Evolutionary conservation across 2,888 invertebrate genomes (phyloP), one percentile per base, ranked within the genome.

Genomic region (Folsomia manolachei): DNA sequence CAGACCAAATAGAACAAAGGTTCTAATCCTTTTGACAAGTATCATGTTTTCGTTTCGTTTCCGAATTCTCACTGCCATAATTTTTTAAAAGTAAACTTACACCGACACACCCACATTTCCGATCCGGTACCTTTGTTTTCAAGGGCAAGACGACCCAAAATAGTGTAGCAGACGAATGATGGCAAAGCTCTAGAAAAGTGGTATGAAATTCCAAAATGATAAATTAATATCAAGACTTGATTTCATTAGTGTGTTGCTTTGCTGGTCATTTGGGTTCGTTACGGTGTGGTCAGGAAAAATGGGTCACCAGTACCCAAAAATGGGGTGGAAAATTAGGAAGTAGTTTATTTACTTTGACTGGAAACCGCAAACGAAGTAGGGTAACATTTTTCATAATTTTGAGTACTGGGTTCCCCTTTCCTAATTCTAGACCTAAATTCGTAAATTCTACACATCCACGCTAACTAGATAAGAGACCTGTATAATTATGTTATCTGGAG

Each of bases 21-120:
- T 39, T 4, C 4, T 39, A 39, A 39, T 14, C 39, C 14, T 9
- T 39, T 14, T 14, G 39, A 14, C 39, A 7, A 56, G 56, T 21
- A 14, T 4, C 56, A 56, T 56, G 56, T 56, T 51, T 18, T 51
- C 18, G 51, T 27, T 19, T 63, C 25, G 63, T 64, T 66, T 66
- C 52, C 39, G 24, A 66, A 9, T 66, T 66, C 65, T 39, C 51
- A 51, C 51, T 27, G 39, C 51, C 65, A 66, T 66, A 66, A 66
- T 66, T 66, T 51, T n/a, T 39, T 21, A 23, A 51, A 66, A 27
- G 64, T n/a, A 51, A 66, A 2, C 23, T 52, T 11, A 4, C 2
- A 52, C 27, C 21, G 19, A 18, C 51, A 51, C 21, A 51, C 24
- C 65, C 65, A 27, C 64, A n/a, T n/a, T n/a, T n/a, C n/a, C n/a